Conservation (phyloP, 64 coral and sea anemone species). For the Acropora yongei region DNA sequence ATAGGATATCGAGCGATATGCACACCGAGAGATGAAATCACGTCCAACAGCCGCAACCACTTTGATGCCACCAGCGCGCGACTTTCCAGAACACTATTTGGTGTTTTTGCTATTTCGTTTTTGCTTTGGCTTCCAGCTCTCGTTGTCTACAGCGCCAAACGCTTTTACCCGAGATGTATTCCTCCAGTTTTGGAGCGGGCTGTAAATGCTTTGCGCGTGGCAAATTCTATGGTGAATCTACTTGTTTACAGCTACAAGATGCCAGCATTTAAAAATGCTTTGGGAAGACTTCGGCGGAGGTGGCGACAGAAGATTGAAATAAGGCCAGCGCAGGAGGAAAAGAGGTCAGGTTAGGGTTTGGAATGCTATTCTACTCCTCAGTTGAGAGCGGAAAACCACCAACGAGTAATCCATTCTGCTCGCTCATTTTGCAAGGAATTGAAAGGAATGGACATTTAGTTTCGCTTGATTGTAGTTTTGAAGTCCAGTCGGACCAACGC, state of each 20-base stretch:
- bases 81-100: not conserved
- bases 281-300: not conserved
- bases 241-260: conserved; percentile 1
- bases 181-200: not conserved
- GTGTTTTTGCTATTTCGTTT: not conserved
- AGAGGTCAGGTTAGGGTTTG: not conserved
- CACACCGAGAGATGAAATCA: not conserved
- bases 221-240: conserved; percentile 20
- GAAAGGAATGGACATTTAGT: too few species aligned
- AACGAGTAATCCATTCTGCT: too few species aligned
- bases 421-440: too few species aligned
- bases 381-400: too few species aligned
- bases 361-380: not conserved
- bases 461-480: too few species aligned
- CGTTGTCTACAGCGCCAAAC: not conserved
- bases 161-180: not conserved
- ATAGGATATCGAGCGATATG: not conserved
- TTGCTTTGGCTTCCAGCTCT: not conserved
- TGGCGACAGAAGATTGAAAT: not conserved
- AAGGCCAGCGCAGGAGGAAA: not conserved
- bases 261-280: not conserved
- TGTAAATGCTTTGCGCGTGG: not conserved
- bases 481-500: too few species aligned
- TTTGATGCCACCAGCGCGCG: not conserved
- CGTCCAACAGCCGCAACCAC: too few species aligned